phyloP scores from a whole-genome alignment of 2,113 vertebrate genomes.

The Nipponia nippon region DNA sequence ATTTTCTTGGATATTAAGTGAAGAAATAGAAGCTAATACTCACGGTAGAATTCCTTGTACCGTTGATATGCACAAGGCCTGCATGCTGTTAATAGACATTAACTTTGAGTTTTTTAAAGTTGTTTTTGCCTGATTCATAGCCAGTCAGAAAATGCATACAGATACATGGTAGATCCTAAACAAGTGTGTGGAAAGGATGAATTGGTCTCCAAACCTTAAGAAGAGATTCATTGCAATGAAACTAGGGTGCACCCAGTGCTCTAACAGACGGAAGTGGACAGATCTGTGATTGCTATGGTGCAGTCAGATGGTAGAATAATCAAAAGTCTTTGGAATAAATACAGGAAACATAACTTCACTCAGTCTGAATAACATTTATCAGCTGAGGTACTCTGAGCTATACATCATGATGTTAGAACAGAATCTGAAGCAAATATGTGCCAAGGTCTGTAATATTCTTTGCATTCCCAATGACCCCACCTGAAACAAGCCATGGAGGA shows the following conservation, averaged over 20 bases:
- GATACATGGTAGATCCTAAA: not conserved
- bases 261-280: not conserved
- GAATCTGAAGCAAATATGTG: not conserved
- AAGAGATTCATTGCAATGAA: not conserved
- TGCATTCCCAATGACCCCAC: not conserved
- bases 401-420: not conserved
- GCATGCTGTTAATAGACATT: not conserved
- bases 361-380: not conserved
- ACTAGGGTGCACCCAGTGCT: rapidly evolving
- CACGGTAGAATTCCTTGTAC: not conserved
- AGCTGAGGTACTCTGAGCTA: not conserved
- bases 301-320: not conserved
- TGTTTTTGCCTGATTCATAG: not conserved
- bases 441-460: not conserved
- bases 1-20: not conserved
- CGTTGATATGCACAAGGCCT: not conserved
- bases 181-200: not conserved
- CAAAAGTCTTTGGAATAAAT: not conserved
- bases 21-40: not conserved
- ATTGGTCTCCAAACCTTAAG: not conserved
- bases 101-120: not conserved
- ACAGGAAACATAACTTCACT: not conserved
- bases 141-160: not conserved
- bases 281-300: not conserved
- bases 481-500: not conserved